Conservation (phyloP, 2,888 invertebrate species). For the Protophormia terraenovae region DNA sequence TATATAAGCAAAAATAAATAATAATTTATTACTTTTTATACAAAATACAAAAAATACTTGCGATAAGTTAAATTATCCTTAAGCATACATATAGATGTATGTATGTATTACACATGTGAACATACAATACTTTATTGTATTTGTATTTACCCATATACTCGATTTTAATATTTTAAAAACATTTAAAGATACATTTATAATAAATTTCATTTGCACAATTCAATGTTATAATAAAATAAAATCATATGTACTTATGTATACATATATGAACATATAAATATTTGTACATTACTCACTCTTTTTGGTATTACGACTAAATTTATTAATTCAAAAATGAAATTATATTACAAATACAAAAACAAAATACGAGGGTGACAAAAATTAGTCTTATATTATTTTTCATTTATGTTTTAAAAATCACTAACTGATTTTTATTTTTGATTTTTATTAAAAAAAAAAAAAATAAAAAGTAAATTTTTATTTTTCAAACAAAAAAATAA, state of each 20-base stretch:
- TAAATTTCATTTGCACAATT: slow-evolving; percentile 2
- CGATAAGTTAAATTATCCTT: no score
- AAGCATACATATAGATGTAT: no score
- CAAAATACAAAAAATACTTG: no score
- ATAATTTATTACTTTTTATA: no score
- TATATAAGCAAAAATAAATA: no score
- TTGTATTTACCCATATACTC: not conserved
- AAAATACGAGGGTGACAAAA: not conserved
- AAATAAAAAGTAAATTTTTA: no score
- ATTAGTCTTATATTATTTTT: not conserved
- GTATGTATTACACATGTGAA: no score
- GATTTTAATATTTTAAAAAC: not conserved
- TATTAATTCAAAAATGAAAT: not conserved
- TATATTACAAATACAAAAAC: not conserved
- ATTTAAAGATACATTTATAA: not conserved
- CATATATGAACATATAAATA: not conserved
- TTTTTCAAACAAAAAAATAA: no score
- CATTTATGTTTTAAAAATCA: not conserved
- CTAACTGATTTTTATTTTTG: no score
- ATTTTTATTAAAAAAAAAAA: not conserved
- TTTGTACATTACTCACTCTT: not conserved
- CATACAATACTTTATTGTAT: not conserved
- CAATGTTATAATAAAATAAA: slow-evolving; percentile 15
- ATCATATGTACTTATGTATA: not conserved
- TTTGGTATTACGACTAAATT: not conserved